Conservation (phyloP, 1,140 invertebrate species). For the Sesamia nonagrioides region DNA sequence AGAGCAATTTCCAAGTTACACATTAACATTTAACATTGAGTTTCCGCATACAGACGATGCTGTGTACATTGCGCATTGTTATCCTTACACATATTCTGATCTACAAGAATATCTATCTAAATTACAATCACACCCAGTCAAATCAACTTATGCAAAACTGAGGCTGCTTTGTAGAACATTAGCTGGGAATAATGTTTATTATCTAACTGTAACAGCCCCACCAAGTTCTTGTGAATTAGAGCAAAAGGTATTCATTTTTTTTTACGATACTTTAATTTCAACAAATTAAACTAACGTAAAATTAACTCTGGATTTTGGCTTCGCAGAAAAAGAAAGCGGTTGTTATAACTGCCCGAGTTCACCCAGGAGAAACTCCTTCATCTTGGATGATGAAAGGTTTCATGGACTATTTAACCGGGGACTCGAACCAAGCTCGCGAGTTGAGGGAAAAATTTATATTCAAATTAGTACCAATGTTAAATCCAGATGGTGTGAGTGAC, state of each 20-base stretch:
- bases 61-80: constrained; percentile 98
- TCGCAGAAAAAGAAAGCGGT: constrained; percentile 93
- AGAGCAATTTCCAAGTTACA: constrained; percentile 91
- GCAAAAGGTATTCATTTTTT: constrained; percentile 72
- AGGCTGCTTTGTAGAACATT: constrained; percentile 94
- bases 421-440: constrained; percentile 92
- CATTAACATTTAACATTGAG: constrained; percentile 96
- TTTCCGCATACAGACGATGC: constrained; percentile 97
- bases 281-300: neutral
- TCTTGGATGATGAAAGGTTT: constrained; percentile 99
- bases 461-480: constrained; percentile 98
- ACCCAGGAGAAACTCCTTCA: constrained; percentile 98
- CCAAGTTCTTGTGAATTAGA: constrained; percentile 88
- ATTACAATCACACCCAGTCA: constrained; percentile 92
- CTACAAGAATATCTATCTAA: constrained; percentile 93
- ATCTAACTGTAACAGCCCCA: constrained; percentile 95
- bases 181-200: constrained; percentile 96
- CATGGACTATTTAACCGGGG: constrained; percentile 96
- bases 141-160: constrained; percentile 93
- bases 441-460: constrained; percentile 98
- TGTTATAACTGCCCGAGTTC: constrained; percentile 96
- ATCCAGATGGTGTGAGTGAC: constrained; percentile 95
- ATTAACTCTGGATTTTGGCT: neutral
- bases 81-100: constrained; percentile 98
- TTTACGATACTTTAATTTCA: neutral